Percentiles rank a stretch among this genome's conserved stretches.
Evolutionary conservation across 2,888 invertebrate genomes (phyloP).

Genomic region (Diabrotica balteata): DNA sequence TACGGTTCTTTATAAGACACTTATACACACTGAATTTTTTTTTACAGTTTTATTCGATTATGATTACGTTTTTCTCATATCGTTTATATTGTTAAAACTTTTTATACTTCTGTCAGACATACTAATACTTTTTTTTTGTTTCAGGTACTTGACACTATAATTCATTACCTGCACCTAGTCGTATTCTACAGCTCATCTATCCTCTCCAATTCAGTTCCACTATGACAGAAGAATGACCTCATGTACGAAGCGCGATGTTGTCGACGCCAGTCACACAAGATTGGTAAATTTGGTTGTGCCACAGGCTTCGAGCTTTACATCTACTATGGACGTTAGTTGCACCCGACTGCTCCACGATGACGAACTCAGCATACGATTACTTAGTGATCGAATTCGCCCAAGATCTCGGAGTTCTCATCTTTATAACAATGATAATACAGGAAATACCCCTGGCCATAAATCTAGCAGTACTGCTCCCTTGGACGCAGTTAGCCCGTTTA

Average conservation of each 20-base stretch:
- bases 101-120: no score
- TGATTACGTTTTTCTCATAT: no score
- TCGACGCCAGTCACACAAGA: constrained; percentile 20
- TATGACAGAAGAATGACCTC: constrained; percentile 35
- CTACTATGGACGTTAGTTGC: constrained; percentile 29
- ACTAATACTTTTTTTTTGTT: constrained; percentile 26
- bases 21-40: no score
- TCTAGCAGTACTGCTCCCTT: constrained; percentile 21
- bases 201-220: constrained; percentile 12
- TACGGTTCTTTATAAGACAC: no score
- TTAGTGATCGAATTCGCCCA: constrained; percentile 18
- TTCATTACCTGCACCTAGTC: constrained; percentile 22
- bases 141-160: constrained; percentile 24
- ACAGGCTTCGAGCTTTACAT: constrained; percentile 9
- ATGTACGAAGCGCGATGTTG: constrained; percentile 20
- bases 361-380: constrained; percentile 21
- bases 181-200: constrained; percentile 3
- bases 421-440: constrained; percentile 11
- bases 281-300: constrained; percentile 26
- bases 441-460: constrained; percentile 21
- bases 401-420: constrained; percentile 21
- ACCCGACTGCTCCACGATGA: constrained; percentile 10
- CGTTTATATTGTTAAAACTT: no score
- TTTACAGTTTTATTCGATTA: no score
- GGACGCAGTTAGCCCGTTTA: constrained; percentile 20